Conservation (phyloP, 2,888 invertebrate species). For the Rotaria sp. region DNA sequence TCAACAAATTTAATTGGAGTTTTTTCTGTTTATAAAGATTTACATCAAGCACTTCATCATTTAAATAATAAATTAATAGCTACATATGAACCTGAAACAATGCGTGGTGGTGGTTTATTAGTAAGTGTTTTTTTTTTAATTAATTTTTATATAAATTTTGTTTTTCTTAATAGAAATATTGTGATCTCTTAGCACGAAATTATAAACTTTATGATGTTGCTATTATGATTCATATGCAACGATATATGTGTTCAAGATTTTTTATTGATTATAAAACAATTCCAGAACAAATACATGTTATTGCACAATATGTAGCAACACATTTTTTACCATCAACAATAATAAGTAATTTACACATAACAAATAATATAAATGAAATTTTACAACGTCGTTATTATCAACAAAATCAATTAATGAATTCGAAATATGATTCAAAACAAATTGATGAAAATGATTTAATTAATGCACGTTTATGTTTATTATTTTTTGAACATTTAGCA, state of each 20-base stretch:
- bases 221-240: conserved; percentile 75
- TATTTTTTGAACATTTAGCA: neutral
- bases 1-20: conserved; percentile 60
- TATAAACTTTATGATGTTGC: conserved; percentile 72
- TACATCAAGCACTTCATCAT: conserved; percentile 86
- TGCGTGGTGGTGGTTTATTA: conserved; percentile 90
- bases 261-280: conserved; percentile 99
- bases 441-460: neutral
- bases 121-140: neutral
- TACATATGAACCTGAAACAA: conserved; percentile 94
- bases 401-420: neutral
- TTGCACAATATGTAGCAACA: conserved; percentile 91
- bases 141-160: neutral
- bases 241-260: conserved; percentile 99
- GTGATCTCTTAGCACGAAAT: conserved; percentile 85
- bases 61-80: conserved; percentile 92
- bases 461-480: neutral
- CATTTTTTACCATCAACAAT: conserved; percentile 64
- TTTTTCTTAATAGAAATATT: conserved; percentile 67
- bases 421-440: neutral
- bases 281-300: conserved; percentile 81
- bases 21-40: conserved; percentile 91
- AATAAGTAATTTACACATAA: neutral
- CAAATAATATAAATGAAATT: neutral
- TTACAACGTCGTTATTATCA: neutral